These are phyloP conservation scores for Jacana jacana DNA, from an alignment of 2,113 vertebrate species.

Conservation along the genomic window DNA sequence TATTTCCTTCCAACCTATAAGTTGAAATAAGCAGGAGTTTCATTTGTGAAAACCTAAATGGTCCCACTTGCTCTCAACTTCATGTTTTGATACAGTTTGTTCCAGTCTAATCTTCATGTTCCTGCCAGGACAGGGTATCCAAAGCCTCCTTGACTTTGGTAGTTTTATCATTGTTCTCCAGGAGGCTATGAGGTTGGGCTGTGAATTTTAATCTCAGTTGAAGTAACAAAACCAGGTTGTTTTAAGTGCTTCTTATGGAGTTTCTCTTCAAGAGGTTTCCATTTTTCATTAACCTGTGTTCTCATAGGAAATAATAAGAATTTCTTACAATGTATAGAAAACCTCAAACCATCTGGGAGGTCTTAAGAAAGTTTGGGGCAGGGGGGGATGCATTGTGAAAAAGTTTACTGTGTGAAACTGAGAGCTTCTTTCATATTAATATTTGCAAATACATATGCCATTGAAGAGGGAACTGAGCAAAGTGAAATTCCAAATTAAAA, in stretches of 20 bases:
- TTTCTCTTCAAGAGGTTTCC: not conserved
- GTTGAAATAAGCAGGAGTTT: not conserved
- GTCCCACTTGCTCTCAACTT: not conserved
- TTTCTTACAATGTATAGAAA: not conserved
- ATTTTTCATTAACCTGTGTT: not conserved
- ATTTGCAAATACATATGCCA: not conserved
- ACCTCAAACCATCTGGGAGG: not conserved
- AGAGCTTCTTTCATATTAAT: not conserved
- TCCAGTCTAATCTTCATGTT: not conserved
- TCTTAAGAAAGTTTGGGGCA: not conserved
- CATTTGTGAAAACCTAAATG: not conserved
- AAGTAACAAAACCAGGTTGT: not conserved
- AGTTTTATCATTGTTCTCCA: not conserved
- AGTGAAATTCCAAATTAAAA: not conserved
- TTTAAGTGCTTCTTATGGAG: not conserved
- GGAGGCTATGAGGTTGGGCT: not conserved
- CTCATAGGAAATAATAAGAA: not conserved
- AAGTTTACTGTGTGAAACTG: not conserved
- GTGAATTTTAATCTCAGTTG: not conserved
- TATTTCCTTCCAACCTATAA: not conserved
- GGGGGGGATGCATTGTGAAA: not conserved
- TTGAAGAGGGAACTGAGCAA: not conserved
- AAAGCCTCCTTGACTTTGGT: not conserved
- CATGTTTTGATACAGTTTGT: not conserved
- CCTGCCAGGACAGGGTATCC: not conserved